A percentile compares a stretch with the other conserved stretches of the same genome.
Evolutionary conservation across 2,113 vertebrate species (phyloP).

Genomic region (Upupa epops): DNA sequence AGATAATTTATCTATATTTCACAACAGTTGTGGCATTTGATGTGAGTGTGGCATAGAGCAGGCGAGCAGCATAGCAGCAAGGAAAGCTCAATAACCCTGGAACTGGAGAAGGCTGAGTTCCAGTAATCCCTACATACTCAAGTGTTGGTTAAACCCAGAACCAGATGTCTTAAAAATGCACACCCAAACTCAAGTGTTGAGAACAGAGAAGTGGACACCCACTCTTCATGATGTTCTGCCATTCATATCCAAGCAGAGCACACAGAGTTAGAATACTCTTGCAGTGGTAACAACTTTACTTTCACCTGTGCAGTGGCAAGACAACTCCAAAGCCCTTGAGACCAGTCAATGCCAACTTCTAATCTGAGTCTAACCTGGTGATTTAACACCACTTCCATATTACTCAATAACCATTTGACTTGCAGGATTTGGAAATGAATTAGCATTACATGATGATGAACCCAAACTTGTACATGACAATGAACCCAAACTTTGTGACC

Average conservation of each 20-base stretch:
- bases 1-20: not conserved
- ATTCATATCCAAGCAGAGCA: not conserved
- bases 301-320: not conserved
- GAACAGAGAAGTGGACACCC: not conserved
- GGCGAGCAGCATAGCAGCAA: not conserved
- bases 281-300: not conserved
- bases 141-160: not conserved
- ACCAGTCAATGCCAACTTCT: not conserved
- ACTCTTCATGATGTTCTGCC: not conserved
- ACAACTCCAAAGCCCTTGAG: not conserved
- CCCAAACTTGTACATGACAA: not conserved
- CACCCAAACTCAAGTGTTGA: not conserved
- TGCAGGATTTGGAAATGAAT: not conserved
- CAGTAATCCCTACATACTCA: not conserved
- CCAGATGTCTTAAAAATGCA: not conserved
- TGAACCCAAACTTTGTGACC: not conserved
- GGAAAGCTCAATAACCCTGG: not conserved
- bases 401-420: not conserved
- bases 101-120: not conserved
- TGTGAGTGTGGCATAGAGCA: not conserved
- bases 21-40: not conserved
- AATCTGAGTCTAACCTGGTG: not conserved
- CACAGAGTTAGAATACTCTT: not conserved
- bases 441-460: not conserved
- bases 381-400: not conserved